These are phyloP conservation scores for Diarsia brunnea DNA, from an alignment of 2,888 invertebrate genomes.

Conservation along the genomic window DNA sequence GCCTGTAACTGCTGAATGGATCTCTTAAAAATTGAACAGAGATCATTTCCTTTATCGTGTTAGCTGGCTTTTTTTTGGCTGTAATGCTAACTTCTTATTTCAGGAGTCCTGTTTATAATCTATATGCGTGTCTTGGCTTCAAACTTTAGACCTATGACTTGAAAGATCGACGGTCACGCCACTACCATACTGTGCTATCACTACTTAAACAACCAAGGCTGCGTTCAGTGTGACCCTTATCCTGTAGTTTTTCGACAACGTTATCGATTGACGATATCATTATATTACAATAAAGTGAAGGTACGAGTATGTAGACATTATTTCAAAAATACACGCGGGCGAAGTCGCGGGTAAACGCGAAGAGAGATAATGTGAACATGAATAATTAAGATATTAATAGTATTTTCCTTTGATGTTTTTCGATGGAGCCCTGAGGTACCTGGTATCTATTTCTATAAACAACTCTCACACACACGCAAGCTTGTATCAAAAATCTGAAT, in stretches of 20 bases:
- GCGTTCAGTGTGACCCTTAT: neutral
- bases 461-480: neutral
- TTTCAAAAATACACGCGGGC: too few species aligned
- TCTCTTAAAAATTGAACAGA: neutral
- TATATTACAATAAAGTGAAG: neutral
- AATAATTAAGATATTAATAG: constrained; percentile 6
- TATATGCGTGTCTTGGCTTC: too few species aligned
- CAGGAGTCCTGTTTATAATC: too few species aligned
- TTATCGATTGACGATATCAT: too few species aligned
- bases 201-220: neutral
- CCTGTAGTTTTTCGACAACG: too few species aligned
- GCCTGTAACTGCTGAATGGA: neutral
- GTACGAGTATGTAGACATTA: neutral
- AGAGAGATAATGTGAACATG: neutral
- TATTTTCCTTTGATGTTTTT: constrained; percentile 11
- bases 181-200: too few species aligned
- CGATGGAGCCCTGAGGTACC: constrained; percentile 1
- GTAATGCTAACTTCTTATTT: too few species aligned
- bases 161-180: too few species aligned
- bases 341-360: neutral
- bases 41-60: too few species aligned
- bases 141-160: too few species aligned
- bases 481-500: constrained; percentile 21
- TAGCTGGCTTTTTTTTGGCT: too few species aligned
- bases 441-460: neutral